Conservation (phyloP, 2,113 vertebrate genomes). For the Heterochromis multidens region DNA sequence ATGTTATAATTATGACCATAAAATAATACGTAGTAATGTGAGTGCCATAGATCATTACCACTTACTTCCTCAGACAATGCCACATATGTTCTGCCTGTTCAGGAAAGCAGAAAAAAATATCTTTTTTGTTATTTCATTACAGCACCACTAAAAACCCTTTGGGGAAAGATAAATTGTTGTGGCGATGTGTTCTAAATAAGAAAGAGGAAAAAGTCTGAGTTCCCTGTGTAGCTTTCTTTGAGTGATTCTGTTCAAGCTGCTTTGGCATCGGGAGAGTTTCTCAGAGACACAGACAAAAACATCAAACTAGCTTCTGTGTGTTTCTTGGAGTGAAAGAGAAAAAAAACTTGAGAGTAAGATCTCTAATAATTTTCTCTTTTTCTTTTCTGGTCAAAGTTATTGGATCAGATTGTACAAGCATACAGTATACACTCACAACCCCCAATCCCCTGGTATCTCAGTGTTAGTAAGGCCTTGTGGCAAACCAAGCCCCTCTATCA, state of each 20-base stretch:
- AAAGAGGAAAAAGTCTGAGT: not conserved
- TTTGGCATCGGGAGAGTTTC: conserved; percentile 1
- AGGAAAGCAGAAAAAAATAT: not conserved
- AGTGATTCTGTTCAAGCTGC: not conserved
- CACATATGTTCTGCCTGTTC: not conserved
- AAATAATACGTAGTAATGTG: not conserved
- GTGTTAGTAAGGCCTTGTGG: conserved; percentile 4
- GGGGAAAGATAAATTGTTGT: conserved; percentile 1
- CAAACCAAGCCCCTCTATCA: conserved; percentile 27
- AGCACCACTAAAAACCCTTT: not conserved
- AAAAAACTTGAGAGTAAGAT: not conserved
- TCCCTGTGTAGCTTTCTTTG: not conserved
- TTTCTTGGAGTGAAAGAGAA: not conserved
- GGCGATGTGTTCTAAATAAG: not conserved
- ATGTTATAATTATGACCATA: not conserved
- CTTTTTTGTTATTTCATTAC: not conserved
- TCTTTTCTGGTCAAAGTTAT: not conserved
- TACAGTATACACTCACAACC: not conserved
- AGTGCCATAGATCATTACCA: not conserved
- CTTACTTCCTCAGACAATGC: not conserved
- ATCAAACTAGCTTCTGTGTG: not conserved
- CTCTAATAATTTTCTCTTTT: not conserved
- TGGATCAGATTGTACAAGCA: not conserved
- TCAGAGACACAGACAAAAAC: conserved; percentile 9
- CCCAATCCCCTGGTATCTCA: not conserved